Evolutionary conservation across 1,140 invertebrate genomes (phyloP).

Genomic region (Daktulosphaira vitifoliae): DNA sequence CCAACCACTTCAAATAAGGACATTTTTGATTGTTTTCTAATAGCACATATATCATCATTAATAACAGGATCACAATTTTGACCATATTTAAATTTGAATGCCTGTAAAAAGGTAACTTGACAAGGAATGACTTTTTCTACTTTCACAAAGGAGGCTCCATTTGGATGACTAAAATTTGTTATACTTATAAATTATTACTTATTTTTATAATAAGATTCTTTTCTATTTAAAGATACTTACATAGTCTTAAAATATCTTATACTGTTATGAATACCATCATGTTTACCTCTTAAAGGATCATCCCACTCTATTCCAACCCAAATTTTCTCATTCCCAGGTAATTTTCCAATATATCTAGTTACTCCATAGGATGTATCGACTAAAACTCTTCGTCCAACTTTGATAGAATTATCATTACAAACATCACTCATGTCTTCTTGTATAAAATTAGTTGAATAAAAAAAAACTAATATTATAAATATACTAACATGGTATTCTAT

Average conservation of each 20-base stretch:
- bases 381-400: constrained; percentile 49
- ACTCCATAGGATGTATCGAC: constrained; percentile 51
- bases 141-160: constrained; percentile 76
- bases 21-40: constrained; percentile 16
- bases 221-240: constrained; percentile 43
- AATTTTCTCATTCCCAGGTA: constrained; percentile 50
- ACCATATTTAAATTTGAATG: constrained; percentile 21
- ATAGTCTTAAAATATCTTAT: constrained; percentile 71
- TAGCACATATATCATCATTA: constrained; percentile 3
- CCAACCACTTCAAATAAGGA: constrained; percentile 12
- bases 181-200: not conserved
- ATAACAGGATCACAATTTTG: not conserved
- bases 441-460: too few species aligned
- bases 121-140: constrained; percentile 57
- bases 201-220: not conserved
- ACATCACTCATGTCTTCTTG: too few species aligned
- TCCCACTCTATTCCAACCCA: constrained; percentile 96
- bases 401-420: constrained; percentile 34
- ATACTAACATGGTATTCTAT: too few species aligned
- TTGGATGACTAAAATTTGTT: constrained; percentile 47
- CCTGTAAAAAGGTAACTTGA: not conserved
- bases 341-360: constrained; percentile 51
- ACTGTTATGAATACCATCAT: constrained; percentile 75
- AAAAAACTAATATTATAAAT: too few species aligned
- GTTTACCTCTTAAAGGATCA: constrained; percentile 73